Evolutionary conservation across 2,113 vertebrate species (phyloP).

Genomic region (Brienomyrus brachyistius): DNA sequence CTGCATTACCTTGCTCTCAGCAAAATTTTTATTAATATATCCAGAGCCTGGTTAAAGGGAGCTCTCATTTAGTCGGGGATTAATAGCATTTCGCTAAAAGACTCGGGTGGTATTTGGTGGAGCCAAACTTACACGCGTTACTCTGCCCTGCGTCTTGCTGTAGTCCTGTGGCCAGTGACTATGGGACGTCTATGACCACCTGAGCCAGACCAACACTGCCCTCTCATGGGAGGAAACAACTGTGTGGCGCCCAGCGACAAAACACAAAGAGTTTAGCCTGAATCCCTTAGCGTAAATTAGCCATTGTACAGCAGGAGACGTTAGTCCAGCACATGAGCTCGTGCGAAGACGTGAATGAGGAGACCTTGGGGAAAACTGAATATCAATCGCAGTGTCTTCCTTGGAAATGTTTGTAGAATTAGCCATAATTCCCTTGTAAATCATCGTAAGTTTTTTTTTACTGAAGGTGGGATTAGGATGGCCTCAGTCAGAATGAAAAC

Average conservation of each 20-base stretch:
- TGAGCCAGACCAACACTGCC: constrained; percentile 16
- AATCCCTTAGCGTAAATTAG: background rate
- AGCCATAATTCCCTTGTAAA: background rate
- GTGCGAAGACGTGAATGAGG: background rate
- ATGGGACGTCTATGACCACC: background rate
- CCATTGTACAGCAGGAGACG: background rate
- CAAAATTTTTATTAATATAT: constrained; percentile 19
- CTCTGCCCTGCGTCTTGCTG: background rate
- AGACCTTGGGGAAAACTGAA: background rate
- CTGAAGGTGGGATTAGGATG: background rate
- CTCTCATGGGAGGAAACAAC: constrained; percentile 16
- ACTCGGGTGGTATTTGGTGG: background rate
- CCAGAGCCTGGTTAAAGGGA: background rate
- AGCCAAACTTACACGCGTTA: background rate
- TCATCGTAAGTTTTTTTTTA: background rate
- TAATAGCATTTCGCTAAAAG: background rate
- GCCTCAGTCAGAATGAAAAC: background rate
- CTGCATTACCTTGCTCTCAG: constrained; percentile 7
- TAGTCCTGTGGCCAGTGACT: background rate
- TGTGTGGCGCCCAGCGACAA: background rate
- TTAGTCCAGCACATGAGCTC: background rate
- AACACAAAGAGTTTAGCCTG: background rate
- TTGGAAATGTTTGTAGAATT: background rate
- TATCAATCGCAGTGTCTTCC: background rate
- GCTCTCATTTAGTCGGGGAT: background rate